Base-by-base conservation (phyloP, 1,140 invertebrate genomes). In the Neodiprion fabricii region DNA sequence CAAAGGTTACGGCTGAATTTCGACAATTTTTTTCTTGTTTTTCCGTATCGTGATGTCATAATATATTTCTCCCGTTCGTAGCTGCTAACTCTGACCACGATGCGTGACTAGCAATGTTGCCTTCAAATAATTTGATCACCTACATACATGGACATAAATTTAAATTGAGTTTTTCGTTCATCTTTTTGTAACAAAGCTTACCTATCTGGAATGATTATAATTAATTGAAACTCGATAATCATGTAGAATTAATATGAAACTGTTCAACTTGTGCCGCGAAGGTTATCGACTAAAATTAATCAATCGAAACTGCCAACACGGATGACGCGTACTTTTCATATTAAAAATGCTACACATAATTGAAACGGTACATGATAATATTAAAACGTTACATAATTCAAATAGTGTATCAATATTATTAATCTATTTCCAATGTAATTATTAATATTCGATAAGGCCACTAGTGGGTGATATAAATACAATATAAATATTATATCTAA, bases 401-500 rank as follows among this genome's bases (percentile, higher is more conserved):
- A 17, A 69, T 47, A 69, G 79, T 81, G 82, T 75, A 78, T 70
- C 75, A 83, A 70, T 81, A 77, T 80, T 78, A 82, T 84, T 86
- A 82, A 61, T 82, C 77, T 73, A 82, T 80, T 74, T 61, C 53
- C 67, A 68, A 74, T 82, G 81, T 80, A 83, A 79, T 85, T 83
- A 84, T 80, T 80, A 78, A 87, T 40, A 40, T 40, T 61, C 53
- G 84, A 83, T 88, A 88, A 88, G 87, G 87, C 87, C 87, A 88
- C 87, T 88, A 88, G 82, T 84, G 81, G 86, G 79, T 88, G 79
- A 86, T 87, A 87, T 81, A 87, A 86, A 83, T 87, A 84, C 72
- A 83, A 85, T 86, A 85, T 84, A 87, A 87, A 85, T 84, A 83
- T 83, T 85, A 84, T 61, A 40, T 69, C 67, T 69, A 69, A 14